Base-by-base conservation (phyloP, 2,113 vertebrate genomes). In the Phaethon lepturus region DNA sequence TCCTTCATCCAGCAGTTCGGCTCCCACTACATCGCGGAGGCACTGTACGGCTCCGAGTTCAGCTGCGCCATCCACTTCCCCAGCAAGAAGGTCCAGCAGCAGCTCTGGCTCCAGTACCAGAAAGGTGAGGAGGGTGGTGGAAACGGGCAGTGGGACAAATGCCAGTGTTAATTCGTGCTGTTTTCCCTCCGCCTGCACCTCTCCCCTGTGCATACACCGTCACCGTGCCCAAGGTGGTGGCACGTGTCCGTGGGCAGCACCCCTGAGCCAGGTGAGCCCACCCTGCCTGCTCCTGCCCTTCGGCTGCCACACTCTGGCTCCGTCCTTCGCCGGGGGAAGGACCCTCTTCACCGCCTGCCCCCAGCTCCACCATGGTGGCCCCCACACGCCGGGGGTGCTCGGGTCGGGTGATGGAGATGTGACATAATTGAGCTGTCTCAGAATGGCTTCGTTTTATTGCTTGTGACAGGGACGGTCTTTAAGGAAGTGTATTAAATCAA, bases 61-160 rank as follows among this genome's bases (percentile, higher is more conserved):
- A 99, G 98, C 98, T 99, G 99, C 97, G 98, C 98, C 98, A 99
- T 99, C 97, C 99, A 99, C 97, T 99, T 99, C 93, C 99, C 99
- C 96, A 99, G 99, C 98, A 99, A 99, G 98, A 99, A 99, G 97
- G 98, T 99, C 44, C 99, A 99, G 98, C 99, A 99, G 98, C 99
- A 99, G 97, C 99, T 99, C 71, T 99, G 99, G 99, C 98, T 99
- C 31, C 99, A 99, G 98, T 99, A 99, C 94, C 99, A 99, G 98
- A 99, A 99, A 99, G 99, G 99, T 99, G 98, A 99, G 99, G 50
- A 33, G 68, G 7, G 23, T 2, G 2, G 5, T 0, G 13, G 71
- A 14, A 49, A 18, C 0, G 20, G 69, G 67, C 62, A 42, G 49
- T 17, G 69, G 22, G 22, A 81, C 58, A 74, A 55, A 40, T 6